These are phyloP conservation scores for Embiotoca jacksoni DNA, from an alignment of 2,113 vertebrate species.

Conservation along the genomic window DNA sequence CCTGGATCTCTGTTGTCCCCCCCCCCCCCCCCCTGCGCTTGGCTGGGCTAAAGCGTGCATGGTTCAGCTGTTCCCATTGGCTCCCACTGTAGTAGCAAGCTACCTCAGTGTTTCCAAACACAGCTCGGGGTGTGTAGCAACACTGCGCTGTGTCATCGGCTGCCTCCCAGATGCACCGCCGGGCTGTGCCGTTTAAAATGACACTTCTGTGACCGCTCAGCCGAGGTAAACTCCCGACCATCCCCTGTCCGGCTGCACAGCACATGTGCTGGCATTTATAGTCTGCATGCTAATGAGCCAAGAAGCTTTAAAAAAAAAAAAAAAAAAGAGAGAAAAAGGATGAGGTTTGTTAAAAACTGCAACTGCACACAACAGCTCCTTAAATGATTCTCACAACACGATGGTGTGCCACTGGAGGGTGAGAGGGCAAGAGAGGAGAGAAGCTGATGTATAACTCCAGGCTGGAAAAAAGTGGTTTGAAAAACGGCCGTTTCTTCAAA, in stretches of 20 bases:
- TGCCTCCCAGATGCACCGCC: constrained; percentile 57
- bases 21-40: constrained; percentile 37
- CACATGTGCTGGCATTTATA: constrained; percentile 50
- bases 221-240: constrained; percentile 46
- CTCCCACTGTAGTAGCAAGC: constrained; percentile 65
- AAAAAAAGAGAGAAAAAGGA: background rate
- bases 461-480: constrained; percentile 42
- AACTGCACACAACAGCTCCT: background rate
- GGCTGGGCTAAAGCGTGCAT: constrained; percentile 74
- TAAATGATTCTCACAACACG: constrained; percentile 12
- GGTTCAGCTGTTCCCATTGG: constrained; percentile 77
- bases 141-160: constrained; percentile 73
- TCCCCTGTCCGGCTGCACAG: background rate
- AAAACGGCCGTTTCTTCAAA: constrained; percentile 71
- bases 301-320: background rate
- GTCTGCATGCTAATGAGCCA: constrained; percentile 46
- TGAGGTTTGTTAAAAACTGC: constrained; percentile 17
- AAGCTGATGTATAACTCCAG: constrained; percentile 48
- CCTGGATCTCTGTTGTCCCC: constrained; percentile 76
- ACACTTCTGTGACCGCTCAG: constrained; percentile 67
- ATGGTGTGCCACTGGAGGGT: constrained; percentile 14
- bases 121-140: constrained; percentile 80
- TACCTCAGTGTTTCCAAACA: constrained; percentile 84
- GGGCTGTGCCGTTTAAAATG: constrained; percentile 64
- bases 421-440: constrained; percentile 36